Base-by-base conservation (phyloP, 2,113 vertebrate species). In the Dromas ardeola region DNA sequence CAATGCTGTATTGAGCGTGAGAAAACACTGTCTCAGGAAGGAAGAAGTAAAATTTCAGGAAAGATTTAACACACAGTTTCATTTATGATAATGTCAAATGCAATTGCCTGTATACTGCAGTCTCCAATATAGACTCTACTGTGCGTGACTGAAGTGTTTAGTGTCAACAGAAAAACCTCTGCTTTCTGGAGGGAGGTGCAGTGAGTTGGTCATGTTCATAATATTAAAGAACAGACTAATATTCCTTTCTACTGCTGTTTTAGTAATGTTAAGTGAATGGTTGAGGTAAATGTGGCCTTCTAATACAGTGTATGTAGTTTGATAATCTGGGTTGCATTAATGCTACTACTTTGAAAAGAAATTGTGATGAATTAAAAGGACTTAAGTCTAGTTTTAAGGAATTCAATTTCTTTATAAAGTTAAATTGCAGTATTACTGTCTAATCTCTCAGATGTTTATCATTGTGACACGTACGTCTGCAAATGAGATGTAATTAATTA, bases 21-120 rank as follows among this genome's bases (percentile, higher is more conserved):
- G 69, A 94, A 84, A 91, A 71, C 26, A 40, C 42, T 66, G 72
- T 23, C 42, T 86, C 52, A 62, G 83, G 88, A 95, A 95, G 59
- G 88, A 95, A 93, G 67, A 86, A 86, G 29, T 90, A 90, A 95
- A 90, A 83, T 45, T n/a, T 93, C 81, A 94, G 73, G 69, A 81
- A 93, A 86, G 89, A 74, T 94, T 81, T 79, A 95, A 62, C 29
- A 50, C 55, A 20, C 15, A 42, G 23, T 86, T 94, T 81, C 22
- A 30, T 81, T 78, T 86, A 70, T 78, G 83, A 66, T 55, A 42
- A 84, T 71, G 70, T 76, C 83, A 67, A 55, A 55, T 87, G 42
- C 52, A 67, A 38, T 70, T 78, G 77, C 38, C 17, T 91, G 20
- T 53, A 22, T 62, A 62, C 18, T 53, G 23, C 27, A 53, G 58